phyloP scores from a whole-genome alignment of 2,797 vertebrate species.

The Aphelocoma californica region DNA sequence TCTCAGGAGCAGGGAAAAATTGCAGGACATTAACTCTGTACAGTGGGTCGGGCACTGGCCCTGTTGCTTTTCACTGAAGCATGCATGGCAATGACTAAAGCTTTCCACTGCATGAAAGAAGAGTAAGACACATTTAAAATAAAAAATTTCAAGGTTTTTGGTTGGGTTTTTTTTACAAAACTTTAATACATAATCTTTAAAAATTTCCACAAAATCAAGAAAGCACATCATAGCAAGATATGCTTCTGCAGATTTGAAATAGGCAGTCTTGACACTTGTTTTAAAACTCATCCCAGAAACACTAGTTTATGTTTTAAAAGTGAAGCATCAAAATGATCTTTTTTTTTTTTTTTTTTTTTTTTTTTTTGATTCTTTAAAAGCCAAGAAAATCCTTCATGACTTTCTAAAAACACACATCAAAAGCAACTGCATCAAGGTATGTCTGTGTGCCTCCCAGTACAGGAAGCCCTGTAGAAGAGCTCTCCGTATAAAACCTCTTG shows the following conservation, averaged over 20 bases:
- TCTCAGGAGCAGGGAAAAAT: conserved; percentile 63
- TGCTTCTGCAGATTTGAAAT: background rate
- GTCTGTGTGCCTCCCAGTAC: background rate
- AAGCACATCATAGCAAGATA: background rate
- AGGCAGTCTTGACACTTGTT: background rate
- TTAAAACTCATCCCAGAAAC: background rate
- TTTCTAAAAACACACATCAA: background rate
- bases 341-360: background rate
- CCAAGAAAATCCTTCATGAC: background rate
- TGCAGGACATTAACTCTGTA: conserved; percentile 74
- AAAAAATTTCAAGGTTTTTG: background rate
- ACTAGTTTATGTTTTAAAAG: background rate
- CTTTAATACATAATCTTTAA: background rate
- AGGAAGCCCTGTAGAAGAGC: background rate
- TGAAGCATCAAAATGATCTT: background rate
- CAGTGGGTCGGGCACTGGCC: conserved; percentile 19
- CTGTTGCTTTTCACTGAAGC: background rate
- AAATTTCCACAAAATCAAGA: background rate
- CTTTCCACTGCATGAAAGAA: background rate
- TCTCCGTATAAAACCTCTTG: background rate
- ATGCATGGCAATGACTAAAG: conserved; percentile 3
- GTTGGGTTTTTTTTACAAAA: background rate
- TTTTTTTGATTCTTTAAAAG: background rate
- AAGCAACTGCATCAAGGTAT: background rate
- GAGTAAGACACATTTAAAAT: background rate